A percentile compares a stretch with the other conserved stretches of the same genome.
Conservation (phyloP, 2,797 vertebrate genomes). For the Furcifer pardalis region DNA sequence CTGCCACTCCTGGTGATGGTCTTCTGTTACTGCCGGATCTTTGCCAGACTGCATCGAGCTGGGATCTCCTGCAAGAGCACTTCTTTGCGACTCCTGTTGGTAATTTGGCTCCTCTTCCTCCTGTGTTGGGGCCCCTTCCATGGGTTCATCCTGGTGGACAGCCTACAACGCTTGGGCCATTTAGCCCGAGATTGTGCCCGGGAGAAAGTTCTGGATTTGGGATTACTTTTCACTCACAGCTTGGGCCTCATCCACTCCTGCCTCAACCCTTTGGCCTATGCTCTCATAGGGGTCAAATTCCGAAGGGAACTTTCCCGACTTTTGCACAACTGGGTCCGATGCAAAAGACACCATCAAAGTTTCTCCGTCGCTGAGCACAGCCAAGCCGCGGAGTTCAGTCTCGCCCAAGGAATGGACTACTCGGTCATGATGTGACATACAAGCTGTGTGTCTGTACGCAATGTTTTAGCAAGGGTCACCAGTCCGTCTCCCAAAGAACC, state of each 20-base stretch:
- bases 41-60: slow-evolving; percentile 77
- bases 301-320: slow-evolving; percentile 78
- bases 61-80: slow-evolving; percentile 75
- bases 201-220: slow-evolving; percentile 74
- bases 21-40: slow-evolving; percentile 83
- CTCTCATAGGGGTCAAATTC: slow-evolving; percentile 85
- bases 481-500: not conserved
- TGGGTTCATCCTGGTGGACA: slow-evolving; percentile 76
- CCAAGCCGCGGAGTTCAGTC: not conserved
- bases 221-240: slow-evolving; percentile 76
- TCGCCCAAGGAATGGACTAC: not conserved
- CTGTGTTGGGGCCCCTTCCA: slow-evolving; percentile 84
- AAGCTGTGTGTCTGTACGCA: too few species aligned
- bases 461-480: not conserved
- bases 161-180: slow-evolving; percentile 65
- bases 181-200: slow-evolving; percentile 67
- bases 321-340: slow-evolving; percentile 44
- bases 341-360: accelerated
- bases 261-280: slow-evolving; percentile 85
- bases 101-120: slow-evolving; percentile 79
- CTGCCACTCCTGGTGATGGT: slow-evolving; percentile 82
- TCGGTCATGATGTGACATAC: slow-evolving; percentile 17
- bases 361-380: not conserved
- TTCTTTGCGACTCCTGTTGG: slow-evolving; percentile 80
- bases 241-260: slow-evolving; percentile 83